These are phyloP conservation scores for Panulirus ornatus DNA, from an alignment of 1,140 invertebrate species.

Conservation along the genomic window DNA sequence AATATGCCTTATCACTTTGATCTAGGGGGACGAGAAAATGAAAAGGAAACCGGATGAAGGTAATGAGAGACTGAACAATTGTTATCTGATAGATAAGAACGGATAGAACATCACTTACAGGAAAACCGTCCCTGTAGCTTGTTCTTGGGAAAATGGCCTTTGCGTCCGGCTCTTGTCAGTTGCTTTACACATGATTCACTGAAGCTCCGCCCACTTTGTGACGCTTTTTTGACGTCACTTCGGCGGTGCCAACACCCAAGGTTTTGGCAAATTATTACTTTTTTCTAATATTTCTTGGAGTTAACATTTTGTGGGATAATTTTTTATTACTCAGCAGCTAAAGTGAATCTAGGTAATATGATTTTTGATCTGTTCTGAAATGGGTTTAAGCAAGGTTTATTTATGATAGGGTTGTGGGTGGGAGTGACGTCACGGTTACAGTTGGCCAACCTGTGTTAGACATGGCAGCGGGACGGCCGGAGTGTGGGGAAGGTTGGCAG, in stretches of 20 bases:
- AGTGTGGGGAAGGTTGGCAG: constrained; percentile 36
- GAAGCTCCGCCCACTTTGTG: constrained; percentile 45
- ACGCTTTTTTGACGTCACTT: constrained; percentile 58
- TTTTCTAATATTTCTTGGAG: neutral
- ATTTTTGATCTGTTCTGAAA: neutral
- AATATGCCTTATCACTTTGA: no score
- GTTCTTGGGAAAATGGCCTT: constrained; percentile 47
- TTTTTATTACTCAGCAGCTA: no score
- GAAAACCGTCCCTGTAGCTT: neutral
- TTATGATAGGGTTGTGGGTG: constrained; percentile 1
- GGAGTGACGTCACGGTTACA: constrained; percentile 44
- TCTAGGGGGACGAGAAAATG: no score
- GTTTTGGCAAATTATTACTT: neutral
- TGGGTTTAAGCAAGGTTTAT: neutral
- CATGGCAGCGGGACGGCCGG: constrained; percentile 37
- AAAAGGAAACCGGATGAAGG: neutral
- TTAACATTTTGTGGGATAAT: neutral
- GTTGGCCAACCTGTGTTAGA: constrained; percentile 57
- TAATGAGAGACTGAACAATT: neutral
- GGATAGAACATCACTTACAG: neutral
- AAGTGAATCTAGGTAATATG: neutral
- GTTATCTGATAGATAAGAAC: constrained; percentile 4
- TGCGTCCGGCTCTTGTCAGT: constrained; percentile 21
- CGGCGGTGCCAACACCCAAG: constrained; percentile 45
- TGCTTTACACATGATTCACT: constrained; percentile 64